Base-by-base conservation (phyloP, 2,797 vertebrate species). In the Dallia pectoralis region DNA sequence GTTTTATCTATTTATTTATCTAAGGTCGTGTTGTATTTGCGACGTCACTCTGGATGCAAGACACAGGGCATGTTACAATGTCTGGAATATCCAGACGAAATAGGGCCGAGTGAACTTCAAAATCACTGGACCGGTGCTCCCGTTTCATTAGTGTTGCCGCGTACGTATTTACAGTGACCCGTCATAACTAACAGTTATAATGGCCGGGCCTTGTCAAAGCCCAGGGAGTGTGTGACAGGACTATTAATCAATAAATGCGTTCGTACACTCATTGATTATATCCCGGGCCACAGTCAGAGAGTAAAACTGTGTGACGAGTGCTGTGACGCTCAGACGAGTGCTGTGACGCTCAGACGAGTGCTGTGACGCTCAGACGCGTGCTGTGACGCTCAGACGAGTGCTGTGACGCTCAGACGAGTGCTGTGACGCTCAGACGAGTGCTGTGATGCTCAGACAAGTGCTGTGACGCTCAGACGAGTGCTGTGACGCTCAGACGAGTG, bases 1-100 rank as follows among this genome's bases (percentile, higher is more conserved):
- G n/a, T 30, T 29, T 33, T 25, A 77, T 80, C 75, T 69, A 69
- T 40, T 79, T 44, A 14, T 44, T 44, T 44, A 11, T 44, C 1
- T 12, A 44, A 1, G 40, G 9, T 44, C 3, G 40, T 14, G 14
- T 44, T 1, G 40, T 9, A 44, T 12, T 44, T 1, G 40, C 40
- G 5, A 44, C 40, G 3, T 3, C 67, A 25, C 51, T 62, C 15
- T 36, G 22, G 67, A 48, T 51, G 63, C 30, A 9, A 29, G 25
- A 18, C 19, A 63, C 27, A 51, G 47, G 67, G 48, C 16, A 18
- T 6, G 27, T 67, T 70, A 56, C 61, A 66, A 53, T 71, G 73
- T 69, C 47, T 51, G 59, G 70, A 77, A 75, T 77, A 61, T 70
- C 47, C 67, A 63, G 40, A 75, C 47, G 48, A 47, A 30, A 72